A percentile compares a stretch with the other conserved stretches of the same genome.
Conservation (phyloP, 2,113 vertebrate genomes). For the Aramus guarauna region DNA sequence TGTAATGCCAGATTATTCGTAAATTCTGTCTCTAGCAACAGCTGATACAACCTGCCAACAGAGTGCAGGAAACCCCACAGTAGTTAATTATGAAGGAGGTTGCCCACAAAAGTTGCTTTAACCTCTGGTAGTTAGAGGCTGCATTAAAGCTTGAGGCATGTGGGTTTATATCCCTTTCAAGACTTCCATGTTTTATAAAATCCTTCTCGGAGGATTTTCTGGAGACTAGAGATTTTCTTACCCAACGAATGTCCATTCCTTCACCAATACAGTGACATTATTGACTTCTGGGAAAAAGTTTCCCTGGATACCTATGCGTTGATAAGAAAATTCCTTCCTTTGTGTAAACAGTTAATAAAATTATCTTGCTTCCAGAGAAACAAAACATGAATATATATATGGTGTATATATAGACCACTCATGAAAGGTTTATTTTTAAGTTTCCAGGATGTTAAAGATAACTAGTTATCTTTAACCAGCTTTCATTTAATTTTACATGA, state of each 20-base stretch:
- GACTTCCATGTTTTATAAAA: not conserved
- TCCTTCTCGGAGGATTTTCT: not conserved
- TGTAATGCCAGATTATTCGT: not conserved
- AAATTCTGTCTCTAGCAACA: not conserved
- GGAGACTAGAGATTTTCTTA: not conserved
- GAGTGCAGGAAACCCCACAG: not conserved
- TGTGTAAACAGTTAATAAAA: not conserved
- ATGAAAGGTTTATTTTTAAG: conserved; percentile 8
- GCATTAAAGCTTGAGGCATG: not conserved
- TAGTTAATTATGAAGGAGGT: conserved; percentile 11
- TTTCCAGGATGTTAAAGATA: not conserved
- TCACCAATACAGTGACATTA: not conserved
- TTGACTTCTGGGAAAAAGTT: not conserved
- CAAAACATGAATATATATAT: not conserved
- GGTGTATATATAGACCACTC: not conserved
- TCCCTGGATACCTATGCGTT: not conserved
- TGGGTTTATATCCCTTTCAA: not conserved
- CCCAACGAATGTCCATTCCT: not conserved
- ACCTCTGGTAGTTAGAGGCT: not conserved
- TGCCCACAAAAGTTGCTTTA: not conserved
- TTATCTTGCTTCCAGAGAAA: not conserved
- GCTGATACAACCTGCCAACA: not conserved
- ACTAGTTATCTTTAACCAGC: not conserved
- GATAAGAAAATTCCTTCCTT: not conserved
- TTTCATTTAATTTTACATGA: not conserved